Percentiles rank a stretch among this genome's conserved stretches.
Evolutionary conservation across 2,888 invertebrate species (phyloP).

Genomic region (Drosophila kokeensis): DNA sequence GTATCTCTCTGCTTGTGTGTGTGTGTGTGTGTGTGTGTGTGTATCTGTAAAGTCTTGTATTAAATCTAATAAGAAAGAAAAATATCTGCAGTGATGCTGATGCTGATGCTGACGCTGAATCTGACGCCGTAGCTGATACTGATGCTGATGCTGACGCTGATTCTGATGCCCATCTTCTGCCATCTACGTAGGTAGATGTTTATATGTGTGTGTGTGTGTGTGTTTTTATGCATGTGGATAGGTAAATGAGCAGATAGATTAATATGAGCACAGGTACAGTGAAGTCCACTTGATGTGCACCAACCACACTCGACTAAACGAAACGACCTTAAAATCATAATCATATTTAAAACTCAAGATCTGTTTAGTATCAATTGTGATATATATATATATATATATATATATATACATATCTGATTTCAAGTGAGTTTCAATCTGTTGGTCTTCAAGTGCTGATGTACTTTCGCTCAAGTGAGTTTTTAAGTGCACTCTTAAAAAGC

Average conservation of each 20-base stretch:
- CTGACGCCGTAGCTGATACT: neutral
- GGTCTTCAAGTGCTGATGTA: too few relatives aligned
- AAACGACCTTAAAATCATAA: neutral
- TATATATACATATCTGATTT: neutral
- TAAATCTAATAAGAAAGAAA: constrained; percentile 68
- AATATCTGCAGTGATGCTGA: constrained; percentile 47
- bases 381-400: neutral
- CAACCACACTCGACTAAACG: neutral
- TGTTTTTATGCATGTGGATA: neutral
- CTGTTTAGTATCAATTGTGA: neutral
- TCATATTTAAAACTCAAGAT: neutral
- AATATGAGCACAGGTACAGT: constrained; percentile 1
- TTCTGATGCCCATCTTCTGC: constrained; percentile 7
- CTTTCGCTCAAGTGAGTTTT: neutral
- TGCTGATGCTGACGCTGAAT: constrained; percentile 8
- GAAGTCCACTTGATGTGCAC: neutral
- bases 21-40: constrained; percentile 33
- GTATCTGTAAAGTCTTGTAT: constrained; percentile 49
- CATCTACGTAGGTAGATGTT: constrained; percentile 34
- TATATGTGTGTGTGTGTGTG: neutral
- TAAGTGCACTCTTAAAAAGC: too few relatives aligned
- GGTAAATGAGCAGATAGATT: constrained; percentile 5
- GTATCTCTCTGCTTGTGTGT: constrained; percentile 4
- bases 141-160: constrained; percentile 2
- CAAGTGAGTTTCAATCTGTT: neutral